Conservation (phyloP, 2,888 invertebrate genomes). For the Pristionchus fissidentatus region DNA sequence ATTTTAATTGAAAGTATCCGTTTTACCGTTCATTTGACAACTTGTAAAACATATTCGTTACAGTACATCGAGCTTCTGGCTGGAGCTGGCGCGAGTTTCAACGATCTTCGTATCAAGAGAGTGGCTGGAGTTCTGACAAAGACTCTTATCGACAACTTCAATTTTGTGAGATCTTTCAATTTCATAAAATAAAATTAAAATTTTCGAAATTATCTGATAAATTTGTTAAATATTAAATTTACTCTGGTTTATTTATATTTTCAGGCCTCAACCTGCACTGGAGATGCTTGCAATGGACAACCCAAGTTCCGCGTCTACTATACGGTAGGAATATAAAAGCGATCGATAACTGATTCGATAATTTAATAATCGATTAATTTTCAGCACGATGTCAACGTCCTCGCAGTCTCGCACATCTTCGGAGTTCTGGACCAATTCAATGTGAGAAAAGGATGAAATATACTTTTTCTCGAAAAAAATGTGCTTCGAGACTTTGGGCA, state of each 20-base stretch:
- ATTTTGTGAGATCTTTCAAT: background rate
- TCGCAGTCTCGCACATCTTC: conserved; percentile 7
- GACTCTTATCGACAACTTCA: background rate
- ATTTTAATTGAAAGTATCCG: too few relatives aligned
- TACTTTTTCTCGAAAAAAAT: background rate
- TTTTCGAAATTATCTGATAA: too few relatives aligned
- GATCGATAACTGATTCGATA: background rate
- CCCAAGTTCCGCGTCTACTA: conserved; percentile 10
- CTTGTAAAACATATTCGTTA: background rate
- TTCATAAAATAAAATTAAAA: too few relatives aligned
- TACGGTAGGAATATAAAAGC: background rate
- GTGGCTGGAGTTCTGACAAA: background rate
- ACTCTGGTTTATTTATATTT: background rate
- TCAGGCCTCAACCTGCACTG: conserved; percentile 2
- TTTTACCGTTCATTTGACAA: too few relatives aligned
- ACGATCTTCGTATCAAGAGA: conserved; percentile 13
- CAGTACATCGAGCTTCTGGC: conserved; percentile 34
- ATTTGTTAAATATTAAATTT: too few relatives aligned
- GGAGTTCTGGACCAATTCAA: background rate
- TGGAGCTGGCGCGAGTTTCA: background rate
- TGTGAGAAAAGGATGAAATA: background rate
- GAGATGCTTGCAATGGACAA: background rate
- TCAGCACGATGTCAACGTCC: conserved; percentile 33
- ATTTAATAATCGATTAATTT: background rate
- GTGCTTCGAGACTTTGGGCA: too few relatives aligned